A percentile compares a stretch with the other conserved stretches of the same genome.
Conservation (phyloP, 1,140 invertebrate species). For the Rhopalosiphum maidis region DNA sequence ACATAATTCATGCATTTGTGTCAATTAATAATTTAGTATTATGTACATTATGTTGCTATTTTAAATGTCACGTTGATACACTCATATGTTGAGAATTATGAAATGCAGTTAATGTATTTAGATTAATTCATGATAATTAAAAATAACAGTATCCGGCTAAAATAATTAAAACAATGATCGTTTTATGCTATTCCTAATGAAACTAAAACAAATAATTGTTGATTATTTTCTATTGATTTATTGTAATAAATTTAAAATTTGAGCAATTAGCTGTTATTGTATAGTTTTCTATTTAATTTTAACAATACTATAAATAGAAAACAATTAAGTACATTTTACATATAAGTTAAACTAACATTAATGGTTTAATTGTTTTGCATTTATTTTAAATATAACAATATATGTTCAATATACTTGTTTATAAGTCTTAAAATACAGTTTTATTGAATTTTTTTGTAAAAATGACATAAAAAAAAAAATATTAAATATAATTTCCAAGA, state of each 20-base stretch:
- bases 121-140: background rate
- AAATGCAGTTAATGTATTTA: background rate
- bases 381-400: too few relatives aligned
- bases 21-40: background rate
- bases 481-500: background rate
- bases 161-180: background rate
- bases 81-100: too few relatives aligned
- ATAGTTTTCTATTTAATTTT: background rate
- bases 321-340: background rate
- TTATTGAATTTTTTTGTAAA: background rate
- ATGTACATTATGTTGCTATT: background rate
- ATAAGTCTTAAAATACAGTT: background rate
- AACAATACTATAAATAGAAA: background rate
- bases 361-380: background rate
- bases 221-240: background rate
- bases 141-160: background rate
- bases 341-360: background rate
- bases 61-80: background rate
- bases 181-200: background rate
- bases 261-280: background rate
- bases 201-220: background rate
- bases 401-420: too few relatives aligned
- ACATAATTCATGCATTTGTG: background rate
- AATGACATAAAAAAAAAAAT: too few relatives aligned
- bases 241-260: background rate